A percentile compares a stretch with the other conserved stretches of the same genome.
These are phyloP conservation scores for Octopus sinensis DNA, from an alignment of 1,140 invertebrate genomes.

Conservation along the genomic window DNA sequence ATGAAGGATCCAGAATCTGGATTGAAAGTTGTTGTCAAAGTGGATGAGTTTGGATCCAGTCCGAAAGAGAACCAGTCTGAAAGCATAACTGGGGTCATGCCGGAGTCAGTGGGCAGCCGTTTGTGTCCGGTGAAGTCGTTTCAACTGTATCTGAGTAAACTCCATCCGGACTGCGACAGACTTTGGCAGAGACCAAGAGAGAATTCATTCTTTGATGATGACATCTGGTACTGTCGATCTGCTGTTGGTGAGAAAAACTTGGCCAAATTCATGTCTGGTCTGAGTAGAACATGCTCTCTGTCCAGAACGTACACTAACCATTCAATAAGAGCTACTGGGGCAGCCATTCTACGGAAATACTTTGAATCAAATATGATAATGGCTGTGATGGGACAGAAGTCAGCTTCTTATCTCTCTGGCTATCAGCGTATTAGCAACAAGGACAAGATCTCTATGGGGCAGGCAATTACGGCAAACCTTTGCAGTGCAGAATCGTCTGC, in stretches of 20 bases:
- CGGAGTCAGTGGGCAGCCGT: neutral
- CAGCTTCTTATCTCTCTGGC: conserved; percentile 13
- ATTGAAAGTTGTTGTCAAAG: conserved; percentile 17
- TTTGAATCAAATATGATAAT: conserved; percentile 21
- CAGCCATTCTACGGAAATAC: conserved; percentile 10
- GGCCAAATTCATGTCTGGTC: conserved; percentile 15
- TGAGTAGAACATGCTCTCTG: conserved; percentile 13
- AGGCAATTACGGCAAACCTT: neutral
- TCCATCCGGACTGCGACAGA: conserved; percentile 19
- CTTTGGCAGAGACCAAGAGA: conserved; percentile 26
- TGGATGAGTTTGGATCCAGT: conserved; percentile 2
- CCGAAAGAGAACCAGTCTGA: conserved; percentile 15
- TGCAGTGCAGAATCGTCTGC: neutral
- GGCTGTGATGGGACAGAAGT: conserved; percentile 21
- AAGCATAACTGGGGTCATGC: conserved; percentile 18
- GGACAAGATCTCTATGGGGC: conserved; percentile 17
- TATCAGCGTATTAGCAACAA: conserved; percentile 18
- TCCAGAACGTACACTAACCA: conserved; percentile 22
- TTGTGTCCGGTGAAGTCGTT: conserved; percentile 20
- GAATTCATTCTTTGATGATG: neutral
- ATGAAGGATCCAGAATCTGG: conserved; percentile 15
- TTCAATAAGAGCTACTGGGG: conserved; percentile 20
- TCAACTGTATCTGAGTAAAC: conserved; percentile 16
- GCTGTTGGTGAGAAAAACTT: conserved; percentile 14
- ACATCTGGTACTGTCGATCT: conserved; percentile 17